Conservation (phyloP, 92 coral and sea anemone genomes). For the Hydrozoanthus gracilis region DNA sequence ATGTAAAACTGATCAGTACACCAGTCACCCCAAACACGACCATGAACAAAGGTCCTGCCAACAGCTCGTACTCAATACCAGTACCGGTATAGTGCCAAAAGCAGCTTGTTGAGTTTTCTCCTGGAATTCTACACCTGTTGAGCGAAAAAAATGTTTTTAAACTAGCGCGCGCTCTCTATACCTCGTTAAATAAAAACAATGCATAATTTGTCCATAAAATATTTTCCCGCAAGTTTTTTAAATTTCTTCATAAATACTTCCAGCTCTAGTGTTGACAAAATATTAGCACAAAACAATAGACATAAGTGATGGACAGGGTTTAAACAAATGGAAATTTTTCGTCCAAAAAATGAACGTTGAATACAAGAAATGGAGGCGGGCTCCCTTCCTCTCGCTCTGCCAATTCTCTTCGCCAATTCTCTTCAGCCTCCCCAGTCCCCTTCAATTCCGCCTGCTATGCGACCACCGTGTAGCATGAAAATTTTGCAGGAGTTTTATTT, state of each 20-base stretch:
- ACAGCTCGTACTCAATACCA: constrained; percentile 19
- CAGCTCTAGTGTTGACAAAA: background rate
- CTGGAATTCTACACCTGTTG: background rate
- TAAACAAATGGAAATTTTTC: too few relatives aligned
- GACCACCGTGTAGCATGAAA: too few relatives aligned
- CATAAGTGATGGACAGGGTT: background rate
- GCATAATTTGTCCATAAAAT: background rate
- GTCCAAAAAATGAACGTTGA: too few relatives aligned
- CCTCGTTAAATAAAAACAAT: background rate
- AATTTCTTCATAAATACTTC: background rate
- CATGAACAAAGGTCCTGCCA: constrained; percentile 23
- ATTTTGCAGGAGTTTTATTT: too few relatives aligned
- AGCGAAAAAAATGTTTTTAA: background rate
- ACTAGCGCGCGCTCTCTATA: background rate
- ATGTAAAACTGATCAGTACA: constrained; percentile 9
- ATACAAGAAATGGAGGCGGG: too few relatives aligned
- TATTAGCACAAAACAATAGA: background rate
- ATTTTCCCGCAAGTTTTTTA: background rate
- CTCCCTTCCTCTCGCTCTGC: too few relatives aligned
- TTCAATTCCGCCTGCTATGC: too few relatives aligned
- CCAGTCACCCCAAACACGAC: constrained; percentile 12
- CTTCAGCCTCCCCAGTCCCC: too few relatives aligned
- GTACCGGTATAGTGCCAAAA: constrained; percentile 25
- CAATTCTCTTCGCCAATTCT: too few relatives aligned
- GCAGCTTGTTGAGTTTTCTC: constrained; percentile 11